Percentiles rank a stretch among this genome's conserved stretches.
phyloP scores from a whole-genome alignment of 2,113 vertebrate genomes.

The Pygoscelis antarcticus region DNA sequence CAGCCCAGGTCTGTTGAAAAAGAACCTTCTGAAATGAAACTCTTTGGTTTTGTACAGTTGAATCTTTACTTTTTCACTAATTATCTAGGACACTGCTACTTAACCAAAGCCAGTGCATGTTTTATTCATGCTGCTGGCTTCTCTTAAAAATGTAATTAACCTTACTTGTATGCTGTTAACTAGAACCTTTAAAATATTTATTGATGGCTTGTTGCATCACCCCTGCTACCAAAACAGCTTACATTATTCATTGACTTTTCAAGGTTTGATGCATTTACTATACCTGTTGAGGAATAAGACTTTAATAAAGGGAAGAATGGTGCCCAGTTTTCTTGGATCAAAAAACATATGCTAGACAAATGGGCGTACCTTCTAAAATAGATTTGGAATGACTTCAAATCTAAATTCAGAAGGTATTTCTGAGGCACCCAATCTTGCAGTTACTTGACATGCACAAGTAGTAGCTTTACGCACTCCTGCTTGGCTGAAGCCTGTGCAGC shows the following conservation, averaged over 20 bases:
- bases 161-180: constrained; percentile 51
- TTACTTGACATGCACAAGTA: background rate
- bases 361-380: background rate
- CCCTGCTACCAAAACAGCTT: constrained; percentile 5
- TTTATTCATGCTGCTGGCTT: constrained; percentile 54
- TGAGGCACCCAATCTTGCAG: background rate
- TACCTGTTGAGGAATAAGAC: constrained; percentile 9
- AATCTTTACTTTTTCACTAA: constrained; percentile 34
- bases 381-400: background rate
- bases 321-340: background rate
- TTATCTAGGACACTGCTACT: constrained; percentile 13
- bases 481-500: background rate
- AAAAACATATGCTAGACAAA: background rate
- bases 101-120: constrained; percentile 37
- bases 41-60: background rate
- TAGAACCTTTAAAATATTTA: constrained; percentile 63
- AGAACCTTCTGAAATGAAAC: background rate
- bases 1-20: background rate
- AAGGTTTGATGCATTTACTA: constrained; percentile 15
- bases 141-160: constrained; percentile 64
- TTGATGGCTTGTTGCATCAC: constrained; percentile 44
- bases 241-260: constrained; percentile 53
- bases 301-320: background rate
- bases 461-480: background rate
- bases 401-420: background rate